Base-by-base conservation (phyloP, 2,113 vertebrate genomes). In the Forbesichthys agassizii region DNA sequence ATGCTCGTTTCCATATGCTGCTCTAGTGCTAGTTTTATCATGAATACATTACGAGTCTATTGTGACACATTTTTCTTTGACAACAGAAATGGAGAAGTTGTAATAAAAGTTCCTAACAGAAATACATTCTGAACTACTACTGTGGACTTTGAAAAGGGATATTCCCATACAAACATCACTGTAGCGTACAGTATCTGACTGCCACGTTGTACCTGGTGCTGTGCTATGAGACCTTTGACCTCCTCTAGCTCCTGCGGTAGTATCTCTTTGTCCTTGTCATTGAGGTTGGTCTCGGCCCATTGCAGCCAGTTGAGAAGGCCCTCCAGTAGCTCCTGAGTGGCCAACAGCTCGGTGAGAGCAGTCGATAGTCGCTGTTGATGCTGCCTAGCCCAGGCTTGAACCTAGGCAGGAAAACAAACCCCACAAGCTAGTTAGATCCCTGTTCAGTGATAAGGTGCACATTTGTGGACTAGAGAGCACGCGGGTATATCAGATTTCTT, bases 211-310 rank as follows among this genome's bases (percentile, higher is more conserved):
- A 98, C 98, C 95, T 99, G 98, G 86, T 99, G 98, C 61, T 99
- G 95, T 0, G 95, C 93, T 72, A 99, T 99, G 74, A 99, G 95
- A 0, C 86, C 85, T 88, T 99, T 99, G 80, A 99, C 94, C 51
- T 98, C 96, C 48, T 97, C 96, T 0, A 98, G 93, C 85, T 99
- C 97, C 88, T 97, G 96, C 3, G 98, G 96, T 61, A 98, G 90
- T 3, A 75, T 49, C 69, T 98, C 97, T 64, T 95, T 96, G 85
- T 99, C 98, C 79, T 96, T 96, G 56, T 96, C 94, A 0, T 81
- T 94, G 3, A 99, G 93, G 0, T 95, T 98, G 14, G 92, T 93
- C 85, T 99, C 96, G 12, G 97, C 96, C 96, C 96, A 98, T 76
- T 99, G 96, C 33, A 99, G 83, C 98, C 98, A 99, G 0, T 88